These are phyloP conservation scores for Sminthurinus aureus DNA, from an alignment of 2,888 invertebrate genomes.

Conservation along the genomic window DNA sequence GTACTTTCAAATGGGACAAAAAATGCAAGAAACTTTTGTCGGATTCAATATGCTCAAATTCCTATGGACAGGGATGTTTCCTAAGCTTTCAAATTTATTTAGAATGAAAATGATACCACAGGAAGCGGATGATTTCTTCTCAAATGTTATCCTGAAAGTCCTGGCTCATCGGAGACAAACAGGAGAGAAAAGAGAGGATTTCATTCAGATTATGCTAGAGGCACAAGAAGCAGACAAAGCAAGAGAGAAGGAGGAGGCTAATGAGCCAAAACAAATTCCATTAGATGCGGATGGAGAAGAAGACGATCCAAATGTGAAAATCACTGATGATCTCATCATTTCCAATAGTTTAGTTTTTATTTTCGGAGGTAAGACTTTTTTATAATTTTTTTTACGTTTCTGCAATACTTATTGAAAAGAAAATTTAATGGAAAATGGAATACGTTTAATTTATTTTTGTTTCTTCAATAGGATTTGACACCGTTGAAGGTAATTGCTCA, in stretches of 20 bases:
- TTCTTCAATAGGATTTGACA: too few relatives aligned
- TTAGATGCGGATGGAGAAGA: not conserved
- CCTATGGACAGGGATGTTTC: not conserved
- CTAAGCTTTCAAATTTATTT: not conserved
- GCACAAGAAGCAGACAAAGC: too few relatives aligned
- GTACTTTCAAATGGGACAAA: not conserved
- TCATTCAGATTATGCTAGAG: constrained; percentile 31
- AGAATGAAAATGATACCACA: constrained; percentile 5
- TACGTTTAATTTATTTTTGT: too few relatives aligned
- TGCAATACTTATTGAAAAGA: too few relatives aligned
- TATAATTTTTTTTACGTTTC: too few relatives aligned
- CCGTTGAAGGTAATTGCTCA: too few relatives aligned
- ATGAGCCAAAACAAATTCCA: constrained; percentile 17
- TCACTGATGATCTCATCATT: constrained; percentile 29
- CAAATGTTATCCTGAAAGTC: constrained; percentile 7
- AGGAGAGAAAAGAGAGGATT: constrained; percentile 32
- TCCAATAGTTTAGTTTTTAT: constrained; percentile 19
- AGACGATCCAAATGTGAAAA: not conserved
- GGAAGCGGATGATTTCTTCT: constrained; percentile 23
- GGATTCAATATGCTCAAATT: not conserved
- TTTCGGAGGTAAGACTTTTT: too few relatives aligned
- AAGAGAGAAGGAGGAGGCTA: too few relatives aligned
- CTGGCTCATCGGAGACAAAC: constrained; percentile 7
- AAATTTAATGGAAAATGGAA: too few relatives aligned
- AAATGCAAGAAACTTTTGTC: constrained; percentile 1